Evolutionary conservation across 2,113 vertebrate genomes (phyloP).

Genomic region (Variabilichromis moorii): DNA sequence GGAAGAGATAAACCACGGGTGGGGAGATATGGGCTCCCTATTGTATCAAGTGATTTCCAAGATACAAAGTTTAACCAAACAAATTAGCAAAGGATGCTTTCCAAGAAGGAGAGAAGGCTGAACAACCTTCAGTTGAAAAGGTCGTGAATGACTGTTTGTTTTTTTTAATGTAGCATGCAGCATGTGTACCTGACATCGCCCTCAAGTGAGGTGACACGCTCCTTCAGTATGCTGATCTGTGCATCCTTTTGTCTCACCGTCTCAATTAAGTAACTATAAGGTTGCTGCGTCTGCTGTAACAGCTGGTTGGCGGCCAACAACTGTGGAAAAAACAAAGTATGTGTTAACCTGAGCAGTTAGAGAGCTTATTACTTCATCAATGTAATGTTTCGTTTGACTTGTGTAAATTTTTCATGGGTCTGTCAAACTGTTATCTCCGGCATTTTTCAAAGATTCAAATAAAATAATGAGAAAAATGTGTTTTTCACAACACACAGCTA

Average conservation of each 20-base stretch:
- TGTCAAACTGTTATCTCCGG: neutral
- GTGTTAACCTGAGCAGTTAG: neutral
- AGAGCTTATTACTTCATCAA: neutral
- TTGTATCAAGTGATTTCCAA: neutral
- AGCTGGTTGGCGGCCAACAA: conserved; percentile 81
- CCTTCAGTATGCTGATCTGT: conserved; percentile 78
- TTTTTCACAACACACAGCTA: neutral
- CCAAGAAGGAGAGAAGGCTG: neutral
- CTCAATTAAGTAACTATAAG: conserved; percentile 90
- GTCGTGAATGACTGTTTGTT: accelerated
- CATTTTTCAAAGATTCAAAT: neutral
- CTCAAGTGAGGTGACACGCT: conserved; percentile 76
- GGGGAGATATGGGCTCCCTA: neutral
- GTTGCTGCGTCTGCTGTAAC: conserved; percentile 86
- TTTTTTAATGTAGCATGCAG: neutral
- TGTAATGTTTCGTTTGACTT: neutral
- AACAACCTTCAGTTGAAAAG: neutral
- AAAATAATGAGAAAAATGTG: neutral
- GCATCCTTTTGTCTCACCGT: conserved; percentile 83
- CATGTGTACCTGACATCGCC: conserved; percentile 79
- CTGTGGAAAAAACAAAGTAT: conserved; percentile 59
- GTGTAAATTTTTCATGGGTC: neutral
- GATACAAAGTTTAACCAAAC: neutral
- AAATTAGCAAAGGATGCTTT: neutral
- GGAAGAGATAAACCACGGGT: neutral